Evolutionary conservation across 2,888 invertebrate genomes (phyloP), one percentile per base, ranked within the genome.

Genomic region (Phorcus lineatus): DNA sequence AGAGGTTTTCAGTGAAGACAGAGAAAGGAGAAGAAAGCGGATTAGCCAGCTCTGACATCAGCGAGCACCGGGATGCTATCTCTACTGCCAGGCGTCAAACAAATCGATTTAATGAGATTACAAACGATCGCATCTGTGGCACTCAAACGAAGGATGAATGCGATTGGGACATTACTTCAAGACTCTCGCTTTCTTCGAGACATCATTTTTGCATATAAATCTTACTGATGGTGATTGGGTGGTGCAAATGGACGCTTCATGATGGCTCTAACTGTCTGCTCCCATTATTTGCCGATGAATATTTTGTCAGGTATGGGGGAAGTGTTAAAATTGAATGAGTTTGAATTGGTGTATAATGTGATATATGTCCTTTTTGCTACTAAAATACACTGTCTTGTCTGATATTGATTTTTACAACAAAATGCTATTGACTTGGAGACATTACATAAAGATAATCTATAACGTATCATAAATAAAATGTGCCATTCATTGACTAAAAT

Each of bases 81-180:
- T 24, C 62, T 24, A n/a, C 62, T 28, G 2, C 28, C 24, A 62
- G 62, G 22, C 62, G 62, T 62, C 62, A 62, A 62, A 62, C 62
- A 62, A 28, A 62, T 62, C 62, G 62, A 62, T 62, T 62, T 62
- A 62, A 62, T 62, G 62, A 62, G 62, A 62, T 62, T 62, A 62
- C 62, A 62, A 62, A 62, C 62, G 62, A 62, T 62, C 28, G 62
- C 62, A 62, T 62, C 28, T 28, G 28, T 62, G 28, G 28, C 62
- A 62, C 62, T 16, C 62, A 28, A 28, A 24, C 62, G 17, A 17
- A 24, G 62, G 47, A 62, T 62, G 62, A 62, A 62, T 62, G 62
- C 28, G 62, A 24, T 62, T 16, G 62, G 62, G 28, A 62, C 62
- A 62, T 62, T 62, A 62, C 28, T 24, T 62, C 62, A 62, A 62